Conservation (phyloP, 2,888 invertebrate species). For the Mantis religiosa region DNA sequence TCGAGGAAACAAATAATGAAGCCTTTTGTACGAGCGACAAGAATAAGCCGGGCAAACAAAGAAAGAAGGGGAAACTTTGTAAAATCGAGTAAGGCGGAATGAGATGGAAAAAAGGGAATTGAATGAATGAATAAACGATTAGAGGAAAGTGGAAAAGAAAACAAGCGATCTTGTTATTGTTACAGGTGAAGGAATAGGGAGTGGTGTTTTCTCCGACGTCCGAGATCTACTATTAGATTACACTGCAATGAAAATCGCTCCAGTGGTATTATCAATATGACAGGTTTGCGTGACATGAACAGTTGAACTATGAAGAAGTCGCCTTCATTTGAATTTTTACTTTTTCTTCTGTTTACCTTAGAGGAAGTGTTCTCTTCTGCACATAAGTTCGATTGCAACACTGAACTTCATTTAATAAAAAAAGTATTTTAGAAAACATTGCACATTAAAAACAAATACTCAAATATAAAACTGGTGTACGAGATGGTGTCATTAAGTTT, state of each 20-base stretch:
- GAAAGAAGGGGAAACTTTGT: background rate
- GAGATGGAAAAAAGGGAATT: background rate
- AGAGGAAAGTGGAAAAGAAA: background rate
- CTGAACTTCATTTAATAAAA: too few species aligned
- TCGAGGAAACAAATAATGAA: background rate
- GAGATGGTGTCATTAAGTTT: too few species aligned
- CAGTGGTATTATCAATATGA: background rate
- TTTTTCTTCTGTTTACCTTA: too few species aligned
- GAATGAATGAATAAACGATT: background rate
- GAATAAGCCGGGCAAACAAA: background rate
- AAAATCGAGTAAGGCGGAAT: background rate
- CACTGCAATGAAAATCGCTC: background rate
- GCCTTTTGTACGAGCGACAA: background rate
- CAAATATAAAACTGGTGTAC: too few species aligned
- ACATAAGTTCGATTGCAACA: too few species aligned
- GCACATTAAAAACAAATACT: too few species aligned
- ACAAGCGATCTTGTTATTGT: background rate
- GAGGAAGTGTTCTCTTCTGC: too few species aligned
- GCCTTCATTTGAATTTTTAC: background rate
- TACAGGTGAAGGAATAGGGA: background rate
- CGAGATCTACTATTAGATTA: background rate
- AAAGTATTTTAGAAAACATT: too few species aligned
- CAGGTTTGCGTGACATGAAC: background rate
- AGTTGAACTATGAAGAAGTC: background rate
- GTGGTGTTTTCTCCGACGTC: background rate